A percentile compares a stretch with the other conserved stretches of the same genome.
Evolutionary conservation across 2,888 invertebrate species (phyloP).

Genomic region (Mayetiola destructor): DNA sequence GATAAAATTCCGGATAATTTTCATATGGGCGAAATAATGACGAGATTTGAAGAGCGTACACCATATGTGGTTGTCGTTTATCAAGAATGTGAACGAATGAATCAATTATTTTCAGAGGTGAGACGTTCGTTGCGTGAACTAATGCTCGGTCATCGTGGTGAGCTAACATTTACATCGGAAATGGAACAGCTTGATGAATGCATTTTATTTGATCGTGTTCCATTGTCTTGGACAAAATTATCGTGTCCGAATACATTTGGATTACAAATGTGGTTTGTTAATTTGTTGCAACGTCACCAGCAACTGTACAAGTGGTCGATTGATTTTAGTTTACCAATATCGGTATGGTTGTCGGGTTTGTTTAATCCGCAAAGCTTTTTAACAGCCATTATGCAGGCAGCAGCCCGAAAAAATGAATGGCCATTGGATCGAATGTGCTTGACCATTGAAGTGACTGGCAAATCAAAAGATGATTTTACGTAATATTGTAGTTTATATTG

Average conservation of each 20-base stretch:
- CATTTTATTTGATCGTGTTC: constrained; percentile 76
- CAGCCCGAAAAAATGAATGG: constrained; percentile 89
- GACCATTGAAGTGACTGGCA: constrained; percentile 89
- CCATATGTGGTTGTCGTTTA: constrained; percentile 85
- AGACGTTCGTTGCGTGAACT: constrained; percentile 69
- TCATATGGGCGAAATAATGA: constrained; percentile 69
- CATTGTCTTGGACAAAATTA: constrained; percentile 64
- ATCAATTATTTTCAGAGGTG: constrained; percentile 69
- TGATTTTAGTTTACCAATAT: constrained; percentile 64
- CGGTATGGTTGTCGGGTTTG: constrained; percentile 89
- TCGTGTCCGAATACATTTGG: constrained; percentile 83
- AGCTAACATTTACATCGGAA: constrained; percentile 83
- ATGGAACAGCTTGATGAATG: constrained; percentile 82
- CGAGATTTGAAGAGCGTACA: constrained; percentile 75
- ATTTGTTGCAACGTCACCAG: constrained; percentile 63
- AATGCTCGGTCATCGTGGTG: constrained; percentile 82
- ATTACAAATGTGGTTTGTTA: constrained; percentile 74
- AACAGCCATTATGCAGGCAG: constrained; percentile 96
- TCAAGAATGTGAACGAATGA: constrained; percentile 94
- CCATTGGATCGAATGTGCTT: constrained; percentile 93
- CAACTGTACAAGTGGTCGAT: constrained; percentile 79
- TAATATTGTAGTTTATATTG: constrained; percentile 25
- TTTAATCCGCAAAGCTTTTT: constrained; percentile 96
- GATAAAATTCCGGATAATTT: constrained; percentile 87
- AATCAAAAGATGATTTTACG: constrained; percentile 69